These are phyloP conservation scores for Eurosta solidaginis DNA, from an alignment of 1,140 invertebrate species.

Conservation along the genomic window DNA sequence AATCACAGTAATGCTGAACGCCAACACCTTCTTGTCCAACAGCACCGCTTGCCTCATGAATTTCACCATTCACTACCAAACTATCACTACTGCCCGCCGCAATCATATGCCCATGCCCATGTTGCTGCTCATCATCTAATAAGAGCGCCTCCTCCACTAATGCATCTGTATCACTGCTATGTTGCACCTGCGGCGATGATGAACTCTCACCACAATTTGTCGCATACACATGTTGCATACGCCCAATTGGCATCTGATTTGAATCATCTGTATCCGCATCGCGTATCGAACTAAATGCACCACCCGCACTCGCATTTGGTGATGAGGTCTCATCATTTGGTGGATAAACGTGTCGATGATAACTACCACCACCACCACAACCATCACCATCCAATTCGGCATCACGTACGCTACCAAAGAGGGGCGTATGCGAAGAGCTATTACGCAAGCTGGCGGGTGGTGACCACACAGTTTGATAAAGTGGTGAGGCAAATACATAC, in stretches of 20 bases:
- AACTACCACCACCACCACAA: slow-evolving; percentile 44
- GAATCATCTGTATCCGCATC: slow-evolving; percentile 57
- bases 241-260: slow-evolving; percentile 42
- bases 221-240: slow-evolving; percentile 53
- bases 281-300: slow-evolving; percentile 57
- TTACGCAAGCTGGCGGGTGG: slow-evolving; percentile 54
- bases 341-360: slow-evolving; percentile 55
- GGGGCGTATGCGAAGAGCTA: slow-evolving; percentile 56
- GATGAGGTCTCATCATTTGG: slow-evolving; percentile 56
- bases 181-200: slow-evolving; percentile 55
- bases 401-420: slow-evolving; percentile 57
- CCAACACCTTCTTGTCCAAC: background rate
- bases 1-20: slow-evolving; percentile 46
- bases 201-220: slow-evolving; percentile 56
- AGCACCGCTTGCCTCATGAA: background rate
- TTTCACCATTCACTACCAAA: slow-evolving; percentile 1
- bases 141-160: slow-evolving; percentile 47
- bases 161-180: slow-evolving; percentile 41
- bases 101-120: background rate
- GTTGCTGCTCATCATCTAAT: slow-evolving; percentile 43
- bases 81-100: background rate
- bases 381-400: slow-evolving; percentile 54
- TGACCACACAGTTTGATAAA: slow-evolving; percentile 59
- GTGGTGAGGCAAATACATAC: slow-evolving; percentile 57
- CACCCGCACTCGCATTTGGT: slow-evolving; percentile 53